These are phyloP conservation scores for Amphipoea oculea DNA, from an alignment of 2,888 invertebrate species.

Conservation along the genomic window DNA sequence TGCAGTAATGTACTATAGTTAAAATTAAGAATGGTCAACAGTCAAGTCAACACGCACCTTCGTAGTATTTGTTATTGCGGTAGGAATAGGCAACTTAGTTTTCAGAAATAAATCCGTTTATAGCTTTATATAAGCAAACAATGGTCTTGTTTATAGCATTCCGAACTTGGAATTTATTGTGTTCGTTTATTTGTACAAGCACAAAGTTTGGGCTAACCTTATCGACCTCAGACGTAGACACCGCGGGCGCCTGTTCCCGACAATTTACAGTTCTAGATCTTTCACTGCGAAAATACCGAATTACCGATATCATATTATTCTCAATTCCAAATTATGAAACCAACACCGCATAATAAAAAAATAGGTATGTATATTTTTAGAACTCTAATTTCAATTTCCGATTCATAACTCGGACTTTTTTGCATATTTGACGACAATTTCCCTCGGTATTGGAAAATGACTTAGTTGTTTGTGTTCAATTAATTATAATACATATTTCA, in stretches of 20 bases:
- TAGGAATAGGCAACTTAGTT: slow-evolving; percentile 41
- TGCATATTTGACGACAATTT: neutral
- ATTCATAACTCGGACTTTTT: neutral
- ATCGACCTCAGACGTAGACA: slow-evolving; percentile 45
- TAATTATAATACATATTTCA: neutral
- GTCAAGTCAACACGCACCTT: slow-evolving; percentile 4
- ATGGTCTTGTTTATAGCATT: slow-evolving; percentile 54
- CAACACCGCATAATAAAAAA: neutral
- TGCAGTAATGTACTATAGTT: neutral
- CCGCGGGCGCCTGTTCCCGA: slow-evolving; percentile 30
- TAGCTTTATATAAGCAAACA: slow-evolving; percentile 41
- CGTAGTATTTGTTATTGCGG: slow-evolving; percentile 23
- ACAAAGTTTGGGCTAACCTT: slow-evolving; percentile 53
- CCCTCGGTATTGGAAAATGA: slow-evolving; percentile 8
- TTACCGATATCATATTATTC: slow-evolving; percentile 25
- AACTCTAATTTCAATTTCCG: slow-evolving; percentile 17
- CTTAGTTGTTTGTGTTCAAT: slow-evolving; percentile 1
- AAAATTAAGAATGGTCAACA: slow-evolving; percentile 15
- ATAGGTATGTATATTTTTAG: slow-evolving; percentile 7
- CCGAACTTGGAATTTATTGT: slow-evolving; percentile 54
- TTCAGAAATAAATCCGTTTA: slow-evolving; percentile 45
- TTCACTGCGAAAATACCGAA: slow-evolving; percentile 23
- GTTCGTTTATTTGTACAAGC: slow-evolving; percentile 58
- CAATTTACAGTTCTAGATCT: slow-evolving; percentile 16
- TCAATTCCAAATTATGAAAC: slow-evolving; percentile 11